Conservation (phyloP, 2,797 vertebrate genomes). For the Sardinella longiceps region DNA sequence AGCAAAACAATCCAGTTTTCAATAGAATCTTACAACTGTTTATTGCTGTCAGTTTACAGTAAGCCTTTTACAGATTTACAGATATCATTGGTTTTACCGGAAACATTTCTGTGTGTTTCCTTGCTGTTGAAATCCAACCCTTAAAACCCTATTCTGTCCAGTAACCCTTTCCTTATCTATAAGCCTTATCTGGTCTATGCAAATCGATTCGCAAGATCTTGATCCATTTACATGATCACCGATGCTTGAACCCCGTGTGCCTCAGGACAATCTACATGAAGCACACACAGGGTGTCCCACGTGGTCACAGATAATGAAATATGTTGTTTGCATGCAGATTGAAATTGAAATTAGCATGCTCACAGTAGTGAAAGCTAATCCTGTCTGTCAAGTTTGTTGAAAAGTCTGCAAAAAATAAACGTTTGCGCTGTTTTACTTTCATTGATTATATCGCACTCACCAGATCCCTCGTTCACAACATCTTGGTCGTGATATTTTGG, state of each 20-base stretch:
- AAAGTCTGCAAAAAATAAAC: too few relatives aligned
- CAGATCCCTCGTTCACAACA: too few relatives aligned
- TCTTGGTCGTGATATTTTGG: too few relatives aligned
- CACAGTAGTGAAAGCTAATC: too few relatives aligned
- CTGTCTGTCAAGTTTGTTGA: too few relatives aligned
- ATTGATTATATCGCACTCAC: too few relatives aligned
- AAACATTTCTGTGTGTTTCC: neutral
- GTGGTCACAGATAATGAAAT: neutral
- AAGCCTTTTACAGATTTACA: too few relatives aligned
- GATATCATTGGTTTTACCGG: neutral
- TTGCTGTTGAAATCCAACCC: neutral
- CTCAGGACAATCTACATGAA: neutral
- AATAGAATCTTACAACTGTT: too few relatives aligned
- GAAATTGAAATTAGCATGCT: too few relatives aligned
- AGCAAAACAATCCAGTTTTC: too few relatives aligned
- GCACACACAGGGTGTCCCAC: neutral
- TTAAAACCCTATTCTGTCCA: neutral
- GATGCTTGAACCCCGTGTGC: neutral
- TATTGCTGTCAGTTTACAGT: too few relatives aligned
- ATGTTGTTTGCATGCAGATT: neutral
- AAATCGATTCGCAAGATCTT: neutral
- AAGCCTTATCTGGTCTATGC: neutral
- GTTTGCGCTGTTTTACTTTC: too few relatives aligned
- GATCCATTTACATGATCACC: neutral
- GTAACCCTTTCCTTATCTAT: neutral